Evolutionary conservation across 2,888 invertebrate genomes (phyloP).

Genomic region (Pandemis cinnamomeana): DNA sequence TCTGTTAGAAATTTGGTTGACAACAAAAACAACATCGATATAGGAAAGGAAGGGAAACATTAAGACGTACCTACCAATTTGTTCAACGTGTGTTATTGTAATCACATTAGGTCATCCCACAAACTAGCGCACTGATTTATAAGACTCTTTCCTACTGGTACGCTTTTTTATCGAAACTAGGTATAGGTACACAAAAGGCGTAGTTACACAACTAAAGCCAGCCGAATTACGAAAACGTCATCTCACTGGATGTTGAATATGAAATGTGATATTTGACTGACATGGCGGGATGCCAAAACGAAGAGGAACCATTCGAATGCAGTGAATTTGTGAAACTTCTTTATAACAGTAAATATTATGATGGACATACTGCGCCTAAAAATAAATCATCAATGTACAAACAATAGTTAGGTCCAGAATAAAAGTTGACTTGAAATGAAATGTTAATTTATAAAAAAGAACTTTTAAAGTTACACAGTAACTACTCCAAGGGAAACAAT

Average conservation of each 20-base stretch:
- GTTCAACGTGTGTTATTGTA: neutral
- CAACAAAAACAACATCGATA: neutral
- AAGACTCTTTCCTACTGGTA: neutral
- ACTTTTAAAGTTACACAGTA: neutral
- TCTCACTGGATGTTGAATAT: slow-evolving; percentile 16
- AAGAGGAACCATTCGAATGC: slow-evolving; percentile 32
- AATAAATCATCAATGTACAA: neutral
- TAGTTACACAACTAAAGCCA: neutral
- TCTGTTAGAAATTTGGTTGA: slow-evolving; percentile 14
- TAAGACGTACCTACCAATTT: neutral
- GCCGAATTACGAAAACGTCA: slow-evolving; percentile 26
- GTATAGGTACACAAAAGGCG: neutral
- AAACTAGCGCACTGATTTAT: neutral
- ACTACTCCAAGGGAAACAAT: slow-evolving; percentile 28
- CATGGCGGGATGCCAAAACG: slow-evolving; percentile 35
- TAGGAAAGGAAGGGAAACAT: neutral
- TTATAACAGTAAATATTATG: slow-evolving; percentile 26
- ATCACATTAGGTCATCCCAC: neutral
- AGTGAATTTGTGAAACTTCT: slow-evolving; percentile 29
- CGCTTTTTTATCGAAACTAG: neutral
- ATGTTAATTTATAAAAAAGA: neutral
- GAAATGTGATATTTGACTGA: slow-evolving; percentile 35
- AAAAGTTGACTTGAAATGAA: neutral
- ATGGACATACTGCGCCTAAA: slow-evolving; percentile 7
- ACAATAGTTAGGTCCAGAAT: neutral